Base-by-base conservation (phyloP, 1,140 invertebrate species). In the Tribolium madens region DNA sequence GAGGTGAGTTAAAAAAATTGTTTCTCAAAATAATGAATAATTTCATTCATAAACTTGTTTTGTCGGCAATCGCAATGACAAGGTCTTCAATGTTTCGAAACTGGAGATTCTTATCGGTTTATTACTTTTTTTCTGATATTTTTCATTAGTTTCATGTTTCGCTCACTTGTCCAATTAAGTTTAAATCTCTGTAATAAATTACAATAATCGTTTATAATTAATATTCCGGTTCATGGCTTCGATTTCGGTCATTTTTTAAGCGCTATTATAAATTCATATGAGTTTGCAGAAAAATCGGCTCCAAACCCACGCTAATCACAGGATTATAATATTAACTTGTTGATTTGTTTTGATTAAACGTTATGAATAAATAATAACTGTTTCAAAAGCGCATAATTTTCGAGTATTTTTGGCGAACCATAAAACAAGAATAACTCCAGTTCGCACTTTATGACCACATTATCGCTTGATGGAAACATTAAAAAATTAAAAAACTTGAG, bases 1-100 rank as follows among this genome's bases (percentile, higher is more conserved):
- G 18, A 91, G 93, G 92, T 93, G 85, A 84, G 83, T 14, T 3
- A 47, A 47, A 47, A 47, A 47, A 10, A 50, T 12, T 17, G 9
- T 47, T 47, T 13, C 10, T 3, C 10, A n/a, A n/a, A n/a, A n/a
- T n/a, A n/a, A n/a, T n/a, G n/a, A 57, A 18, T 57, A 18, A 57
- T 57, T 57, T 57, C 52, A 57, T 57, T 57, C 52, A 57, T 57
- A 26, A 57, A 18, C 21, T 18, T 21, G 52, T 57, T 57, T 57
- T 57, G 50, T 14, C 15, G 17, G 14, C 14, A 12, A 57, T 57
- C 10, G 10, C 12, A 7, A 0, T 17, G 52, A 57, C 52, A 57
- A 57, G 52, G 52, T 57, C 52, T 21, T 17, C 17, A 21, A 57
- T 9, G 52, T 57, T 57, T 57, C 18, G 52, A 57, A 57, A 57